Evolutionary conservation across 2,797 vertebrate species (phyloP).

Genomic region (Xenopus petersii): DNA sequence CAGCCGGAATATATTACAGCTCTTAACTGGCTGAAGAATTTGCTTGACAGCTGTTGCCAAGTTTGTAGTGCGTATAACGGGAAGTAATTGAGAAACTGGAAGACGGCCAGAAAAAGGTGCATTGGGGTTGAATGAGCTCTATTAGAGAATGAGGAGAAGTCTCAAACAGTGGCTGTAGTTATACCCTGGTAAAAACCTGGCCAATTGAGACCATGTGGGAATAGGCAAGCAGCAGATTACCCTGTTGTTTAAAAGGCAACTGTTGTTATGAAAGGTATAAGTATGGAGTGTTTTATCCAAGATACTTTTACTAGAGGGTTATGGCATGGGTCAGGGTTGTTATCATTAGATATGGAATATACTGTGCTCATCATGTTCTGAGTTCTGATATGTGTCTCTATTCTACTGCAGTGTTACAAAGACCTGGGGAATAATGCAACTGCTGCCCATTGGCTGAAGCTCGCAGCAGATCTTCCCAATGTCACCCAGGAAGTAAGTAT

Average conservation of each 20-base stretch:
- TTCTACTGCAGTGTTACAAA: constrained; percentile 76
- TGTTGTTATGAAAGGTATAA: neutral
- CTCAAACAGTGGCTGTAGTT: too few species aligned
- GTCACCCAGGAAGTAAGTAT: constrained; percentile 64
- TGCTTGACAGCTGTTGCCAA: neutral
- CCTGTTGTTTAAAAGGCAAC: neutral
- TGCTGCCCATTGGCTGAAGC: constrained; percentile 73
- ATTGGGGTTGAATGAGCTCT: neutral
- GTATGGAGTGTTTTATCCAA: too few species aligned
- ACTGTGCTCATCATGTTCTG: too few species aligned
- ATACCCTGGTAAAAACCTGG: too few species aligned
- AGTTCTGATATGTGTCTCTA: neutral
- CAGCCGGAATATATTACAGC: neutral
- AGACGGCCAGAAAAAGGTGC: neutral
- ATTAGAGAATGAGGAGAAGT: neutral
- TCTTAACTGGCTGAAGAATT: constrained; percentile 10
- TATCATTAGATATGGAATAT: too few species aligned
- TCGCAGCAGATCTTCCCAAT: constrained; percentile 71
- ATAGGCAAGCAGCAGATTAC: too few species aligned
- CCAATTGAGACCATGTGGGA: too few species aligned
- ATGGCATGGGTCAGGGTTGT: too few species aligned
- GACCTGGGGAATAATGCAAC: constrained; percentile 80
- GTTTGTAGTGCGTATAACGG: neutral
- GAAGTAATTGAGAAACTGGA: constrained; percentile 24
- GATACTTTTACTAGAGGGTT: too few species aligned